A percentile compares a stretch with the other conserved stretches of the same genome.
phyloP scores from a whole-genome alignment of 2,113 vertebrate species.

The Porphyrio hochstetteri region DNA sequence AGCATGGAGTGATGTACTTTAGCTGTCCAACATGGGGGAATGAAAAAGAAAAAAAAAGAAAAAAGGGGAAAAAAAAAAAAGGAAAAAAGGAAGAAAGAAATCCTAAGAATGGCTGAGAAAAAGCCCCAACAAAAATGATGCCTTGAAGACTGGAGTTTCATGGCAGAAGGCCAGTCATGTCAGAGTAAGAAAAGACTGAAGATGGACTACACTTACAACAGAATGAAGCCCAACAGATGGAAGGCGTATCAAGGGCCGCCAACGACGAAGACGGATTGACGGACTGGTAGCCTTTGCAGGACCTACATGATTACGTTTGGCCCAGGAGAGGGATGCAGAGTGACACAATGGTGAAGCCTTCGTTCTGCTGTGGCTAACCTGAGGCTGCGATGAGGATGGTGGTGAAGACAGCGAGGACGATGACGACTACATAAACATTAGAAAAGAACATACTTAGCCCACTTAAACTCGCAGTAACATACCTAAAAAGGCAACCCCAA shows the following conservation, averaged over 20 bases:
- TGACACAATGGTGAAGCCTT: conserved; percentile 82
- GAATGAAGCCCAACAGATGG: conserved; percentile 81
- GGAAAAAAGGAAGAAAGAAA: conserved; percentile 22
- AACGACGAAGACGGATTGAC: conserved; percentile 80
- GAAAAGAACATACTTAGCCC: conserved; percentile 80
- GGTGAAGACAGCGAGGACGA: conserved; percentile 75
- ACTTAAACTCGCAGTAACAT: conserved; percentile 57
- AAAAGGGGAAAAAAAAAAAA: neutral
- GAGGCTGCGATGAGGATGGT: conserved; percentile 82
- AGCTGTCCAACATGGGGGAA: conserved; percentile 41
- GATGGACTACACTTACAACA: conserved; percentile 84
- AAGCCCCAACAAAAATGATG: conserved; percentile 51
- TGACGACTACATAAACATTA: conserved; percentile 81
- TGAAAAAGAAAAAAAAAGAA: neutral
- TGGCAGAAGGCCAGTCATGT: conserved; percentile 37
- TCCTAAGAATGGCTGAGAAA: conserved; percentile 60
- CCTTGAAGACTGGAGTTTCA: conserved; percentile 48
- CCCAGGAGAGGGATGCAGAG: conserved; percentile 81
- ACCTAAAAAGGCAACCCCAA: conserved; percentile 70
- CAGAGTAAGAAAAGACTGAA: conserved; percentile 77
- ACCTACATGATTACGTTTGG: conserved; percentile 82
- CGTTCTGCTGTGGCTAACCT: conserved; percentile 84
- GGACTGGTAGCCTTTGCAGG: conserved; percentile 82
- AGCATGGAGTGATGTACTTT: conserved; percentile 52
- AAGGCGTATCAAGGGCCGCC: conserved; percentile 83